Conservation (phyloP, 2,797 vertebrate genomes). For the Channa striata region DNA sequence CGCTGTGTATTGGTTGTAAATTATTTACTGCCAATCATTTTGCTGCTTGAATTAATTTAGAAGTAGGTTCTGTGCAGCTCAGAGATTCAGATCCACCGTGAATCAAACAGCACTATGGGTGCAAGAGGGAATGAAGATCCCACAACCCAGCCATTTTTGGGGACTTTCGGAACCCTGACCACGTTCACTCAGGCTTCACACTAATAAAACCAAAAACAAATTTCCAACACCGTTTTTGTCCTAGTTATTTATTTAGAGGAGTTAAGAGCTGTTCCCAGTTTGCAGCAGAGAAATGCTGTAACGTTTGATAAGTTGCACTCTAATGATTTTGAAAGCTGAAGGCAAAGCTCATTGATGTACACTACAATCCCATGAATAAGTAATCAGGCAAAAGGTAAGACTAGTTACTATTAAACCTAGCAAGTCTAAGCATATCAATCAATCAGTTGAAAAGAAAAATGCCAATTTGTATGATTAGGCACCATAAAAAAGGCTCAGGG, state of each 20-base stretch:
- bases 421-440: slow-evolving; percentile 9
- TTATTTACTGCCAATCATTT: neutral
- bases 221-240: neutral
- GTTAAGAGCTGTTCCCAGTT: slow-evolving; percentile 2
- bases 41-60: neutral
- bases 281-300: slow-evolving; percentile 49
- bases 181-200: neutral
- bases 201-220: neutral
- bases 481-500: neutral
- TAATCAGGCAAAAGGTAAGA: slow-evolving; percentile 45
- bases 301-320: slow-evolving; percentile 68
- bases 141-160: neutral
- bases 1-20: neutral
- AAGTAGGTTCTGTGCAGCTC: neutral
- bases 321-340: slow-evolving; percentile 54
- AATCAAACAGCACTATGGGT: neutral
- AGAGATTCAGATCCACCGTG: neutral
- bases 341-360: slow-evolving; percentile 49
- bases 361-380: slow-evolving; percentile 58
- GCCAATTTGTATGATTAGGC: neutral
- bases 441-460: neutral
- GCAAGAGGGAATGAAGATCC: neutral
- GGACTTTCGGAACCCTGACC: neutral
- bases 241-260: too few relatives aligned
- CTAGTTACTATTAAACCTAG: slow-evolving; percentile 15